These are phyloP conservation scores for Neosilurus mollespiculum DNA, from an alignment of 2,797 vertebrate species.

Conservation along the genomic window DNA sequence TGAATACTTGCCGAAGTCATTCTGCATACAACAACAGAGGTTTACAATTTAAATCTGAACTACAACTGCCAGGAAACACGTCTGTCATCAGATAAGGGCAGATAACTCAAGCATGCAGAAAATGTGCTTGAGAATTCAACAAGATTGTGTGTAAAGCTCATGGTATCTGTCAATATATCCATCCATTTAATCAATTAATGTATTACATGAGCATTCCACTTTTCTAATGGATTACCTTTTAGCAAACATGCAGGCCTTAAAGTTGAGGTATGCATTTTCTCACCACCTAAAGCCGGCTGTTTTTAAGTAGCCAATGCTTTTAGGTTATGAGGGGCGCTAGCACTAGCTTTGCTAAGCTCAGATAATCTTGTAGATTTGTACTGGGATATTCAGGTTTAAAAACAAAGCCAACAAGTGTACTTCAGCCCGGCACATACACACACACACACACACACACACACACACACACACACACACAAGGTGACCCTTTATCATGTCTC, in stretches of 20 bases:
- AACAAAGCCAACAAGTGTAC: constrained; percentile 60
- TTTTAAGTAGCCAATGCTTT: constrained; percentile 62
- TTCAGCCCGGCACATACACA: constrained; percentile 47
- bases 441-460: constrained; percentile 18
- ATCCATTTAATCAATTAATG: background rate
- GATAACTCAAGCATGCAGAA: constrained; percentile 12
- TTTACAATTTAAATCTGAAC: background rate
- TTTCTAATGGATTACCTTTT: constrained; percentile 37
- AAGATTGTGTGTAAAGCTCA: background rate
- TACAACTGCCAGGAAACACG: background rate
- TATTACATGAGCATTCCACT: constrained; percentile 46
- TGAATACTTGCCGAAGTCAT: background rate
- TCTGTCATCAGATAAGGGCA: constrained; percentile 6
- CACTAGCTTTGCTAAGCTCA: constrained; percentile 62
- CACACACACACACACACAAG: background rate
- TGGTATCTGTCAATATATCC: background rate
- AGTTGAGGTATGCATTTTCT: constrained; percentile 58
- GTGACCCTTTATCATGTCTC: constrained; percentile 45
- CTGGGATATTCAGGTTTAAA: constrained; percentile 71
- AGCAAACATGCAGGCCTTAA: constrained; percentile 2
- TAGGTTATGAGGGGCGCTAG: constrained; percentile 57
- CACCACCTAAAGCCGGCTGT: constrained; percentile 54
- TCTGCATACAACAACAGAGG: background rate
- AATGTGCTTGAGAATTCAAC: constrained; percentile 16
- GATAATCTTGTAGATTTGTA: constrained; percentile 72